Evolutionary conservation across 2,113 vertebrate species (phyloP).

Genomic region (Monopterus albus): DNA sequence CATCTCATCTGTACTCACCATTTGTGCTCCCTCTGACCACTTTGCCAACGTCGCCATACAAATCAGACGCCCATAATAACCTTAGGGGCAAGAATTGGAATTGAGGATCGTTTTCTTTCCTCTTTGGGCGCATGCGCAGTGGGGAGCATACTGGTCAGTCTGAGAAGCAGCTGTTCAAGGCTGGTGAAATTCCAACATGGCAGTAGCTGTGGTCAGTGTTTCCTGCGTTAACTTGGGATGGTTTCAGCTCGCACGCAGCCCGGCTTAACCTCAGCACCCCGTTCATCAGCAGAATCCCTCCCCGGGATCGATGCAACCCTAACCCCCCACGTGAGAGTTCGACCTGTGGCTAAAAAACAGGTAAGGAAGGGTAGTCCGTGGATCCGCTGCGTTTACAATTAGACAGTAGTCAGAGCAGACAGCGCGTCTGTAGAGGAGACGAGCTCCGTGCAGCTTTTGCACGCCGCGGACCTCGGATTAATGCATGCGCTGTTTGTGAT

Average conservation of each 20-base stretch:
- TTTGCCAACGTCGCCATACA: conserved; percentile 5
- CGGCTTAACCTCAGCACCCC: conserved; percentile 87
- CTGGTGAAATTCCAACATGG: conserved; percentile 98
- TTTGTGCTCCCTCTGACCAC: neutral
- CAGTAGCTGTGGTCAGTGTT: conserved; percentile 95
- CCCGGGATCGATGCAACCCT: conserved; percentile 87
- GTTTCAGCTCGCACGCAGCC: conserved; percentile 89
- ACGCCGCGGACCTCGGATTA: conserved; percentile 13
- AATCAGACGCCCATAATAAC: conserved; percentile 47
- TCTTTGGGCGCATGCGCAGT: conserved; percentile 88
- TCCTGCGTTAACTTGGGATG: conserved; percentile 94
- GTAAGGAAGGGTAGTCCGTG: conserved; percentile 81
- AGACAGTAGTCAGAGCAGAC: conserved; percentile 57
- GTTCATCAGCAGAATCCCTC: conserved; percentile 83
- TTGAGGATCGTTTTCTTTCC: conserved; percentile 18
- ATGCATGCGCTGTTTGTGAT: conserved; percentile 80
- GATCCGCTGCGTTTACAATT: conserved; percentile 81
- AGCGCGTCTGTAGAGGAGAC: conserved; percentile 41
- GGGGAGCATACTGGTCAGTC: conserved; percentile 87
- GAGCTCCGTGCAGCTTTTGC: conserved; percentile 9
- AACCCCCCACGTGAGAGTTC: conserved; percentile 81
- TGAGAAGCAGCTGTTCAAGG: conserved; percentile 94
- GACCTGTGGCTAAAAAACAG: conserved; percentile 85
- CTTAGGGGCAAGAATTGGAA: conserved; percentile 62
- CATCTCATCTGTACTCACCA: too few relatives aligned